Conservation (phyloP, 2,888 invertebrate genomes). For the Bursaphelenchus okinawaensis region DNA sequence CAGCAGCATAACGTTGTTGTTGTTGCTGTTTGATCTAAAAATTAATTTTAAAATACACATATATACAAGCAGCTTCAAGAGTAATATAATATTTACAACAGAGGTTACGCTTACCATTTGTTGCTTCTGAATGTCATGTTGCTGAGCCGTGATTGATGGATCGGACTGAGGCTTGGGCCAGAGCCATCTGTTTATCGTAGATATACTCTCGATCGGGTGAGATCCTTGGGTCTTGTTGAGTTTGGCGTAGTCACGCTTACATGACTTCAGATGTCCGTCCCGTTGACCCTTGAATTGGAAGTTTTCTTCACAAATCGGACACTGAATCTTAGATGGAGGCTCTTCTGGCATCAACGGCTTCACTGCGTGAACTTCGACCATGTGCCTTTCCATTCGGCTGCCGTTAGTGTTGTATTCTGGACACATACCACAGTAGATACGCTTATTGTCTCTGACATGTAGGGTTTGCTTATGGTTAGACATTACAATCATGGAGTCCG, state of each 20-base stretch:
- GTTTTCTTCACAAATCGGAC: conserved; percentile 53
- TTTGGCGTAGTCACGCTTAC: conserved; percentile 46
- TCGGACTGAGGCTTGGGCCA: conserved; percentile 53
- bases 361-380: conserved; percentile 45
- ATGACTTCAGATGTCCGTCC: conserved; percentile 34
- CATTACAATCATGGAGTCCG: conserved; percentile 43
- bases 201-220: conserved; percentile 33
- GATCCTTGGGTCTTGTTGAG: conserved; percentile 24
- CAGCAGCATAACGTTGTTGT: conserved; percentile 16
- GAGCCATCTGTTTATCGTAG: conserved; percentile 49
- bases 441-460: conserved; percentile 40
- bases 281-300: conserved; percentile 46
- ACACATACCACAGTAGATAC: conserved; percentile 48
- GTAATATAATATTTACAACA: conserved; percentile 5
- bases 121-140: conserved; percentile 26
- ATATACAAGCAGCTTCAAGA: conserved; percentile 4
- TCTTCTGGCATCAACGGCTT: conserved; percentile 39
- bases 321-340: conserved; percentile 45
- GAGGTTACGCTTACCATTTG: conserved; percentile 16
- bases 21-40: background rate
- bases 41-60: too few species aligned
- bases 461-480: conserved; percentile 39
- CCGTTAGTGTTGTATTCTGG: conserved; percentile 53
- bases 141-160: conserved; percentile 46
- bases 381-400: conserved; percentile 45